Evolutionary conservation across 1,140 invertebrate genomes (phyloP), one percentile per base, ranked within the genome.

Genomic region (Sipha flava): DNA sequence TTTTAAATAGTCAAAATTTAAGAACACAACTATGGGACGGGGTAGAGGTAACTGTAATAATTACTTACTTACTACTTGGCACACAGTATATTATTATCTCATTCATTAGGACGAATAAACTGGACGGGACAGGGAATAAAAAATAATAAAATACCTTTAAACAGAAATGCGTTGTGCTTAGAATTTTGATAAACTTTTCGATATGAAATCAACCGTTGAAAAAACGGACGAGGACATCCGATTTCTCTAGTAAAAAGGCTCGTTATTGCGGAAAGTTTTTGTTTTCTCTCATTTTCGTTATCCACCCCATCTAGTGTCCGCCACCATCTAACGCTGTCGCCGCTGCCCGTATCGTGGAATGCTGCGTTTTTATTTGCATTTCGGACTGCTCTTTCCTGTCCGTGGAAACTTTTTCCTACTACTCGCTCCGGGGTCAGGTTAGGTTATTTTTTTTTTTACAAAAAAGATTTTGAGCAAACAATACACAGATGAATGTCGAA

Each of bases 331-430:
- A 4, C 5, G 10, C 37, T 40, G 37, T 10, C 26, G 59, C 62
- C 62, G 40, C 40, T 16, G 40, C 40, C 14, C 16, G 40, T 70
- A 16, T 45, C 43, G 43, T 29, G 40, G 29, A 12, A 5, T 70
- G 43, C 43, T n/a, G n/a, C n/a, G n/a, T 70, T 47, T 62, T 70
- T 70, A 70, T 70, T 70, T 70, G 40, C 66, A 70, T 70, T 68
- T 68, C 23, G 64, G 64, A 26, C 21, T 10, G 21, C 43, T 29
- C 21, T 66, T 66, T 26, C 34, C 1, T 12, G 18, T 31, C 40
- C 5, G 7, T 21, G 0, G 3, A 70, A 45, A 70, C 21, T 29
- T 70, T 70, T 47, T 26, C 23, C 23, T 3, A 18, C 37, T 40
- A 6, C 43, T 45, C 7, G 23, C 64, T 70, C 18, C 23, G 16